Evolutionary conservation across 2,113 vertebrate species (phyloP), one percentile per base, ranked within the genome.

Genomic region (Melanotaenia duboulayi): DNA sequence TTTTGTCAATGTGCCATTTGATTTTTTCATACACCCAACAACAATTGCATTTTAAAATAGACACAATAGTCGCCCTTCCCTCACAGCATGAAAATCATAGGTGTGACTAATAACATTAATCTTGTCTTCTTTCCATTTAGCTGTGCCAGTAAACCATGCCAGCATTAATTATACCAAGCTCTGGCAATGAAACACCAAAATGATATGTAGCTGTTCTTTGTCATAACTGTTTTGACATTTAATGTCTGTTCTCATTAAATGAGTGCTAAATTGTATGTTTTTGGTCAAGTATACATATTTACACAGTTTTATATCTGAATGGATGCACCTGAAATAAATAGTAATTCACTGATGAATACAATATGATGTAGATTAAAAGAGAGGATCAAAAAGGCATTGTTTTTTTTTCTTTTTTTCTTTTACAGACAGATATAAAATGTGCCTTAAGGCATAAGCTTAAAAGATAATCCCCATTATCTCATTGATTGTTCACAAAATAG

Each of bases 101-200:
- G 39, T 74, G 58, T 74, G 56, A 81, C 71, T 77, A 80, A 84
- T 76, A 61, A 67, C 62, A 74, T 73, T 80, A 76, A 73, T 75
- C 57, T 64, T 51, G 66, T 65, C 48, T 68, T 72, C 12, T 44
- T 54, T 78, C 20, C 51, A 62, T 80, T 84, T 66, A 10, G 50
- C 58, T 61, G 62, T 74, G 74, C 69, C 61, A 80, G 32, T 60
- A 54, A 75, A 35, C 14, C n/a, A 62, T 51, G 70, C 49, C 58
- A 56, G 5, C 68, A 66, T 71, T 50, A 16, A 56, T 52, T 67
- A 70, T 50, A 56, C 65, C 42, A 58, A 72, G 48, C 50, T 17
- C 17, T 57, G 63, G 44, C 57, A 73, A 46, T 66, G 67, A 39
- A 58, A 69, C 39, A 49, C 24, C 24, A 9, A 55, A 72, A 71